phyloP scores from a whole-genome alignment of 1,140 invertebrate genomes.

The Scylla paramamosain region DNA sequence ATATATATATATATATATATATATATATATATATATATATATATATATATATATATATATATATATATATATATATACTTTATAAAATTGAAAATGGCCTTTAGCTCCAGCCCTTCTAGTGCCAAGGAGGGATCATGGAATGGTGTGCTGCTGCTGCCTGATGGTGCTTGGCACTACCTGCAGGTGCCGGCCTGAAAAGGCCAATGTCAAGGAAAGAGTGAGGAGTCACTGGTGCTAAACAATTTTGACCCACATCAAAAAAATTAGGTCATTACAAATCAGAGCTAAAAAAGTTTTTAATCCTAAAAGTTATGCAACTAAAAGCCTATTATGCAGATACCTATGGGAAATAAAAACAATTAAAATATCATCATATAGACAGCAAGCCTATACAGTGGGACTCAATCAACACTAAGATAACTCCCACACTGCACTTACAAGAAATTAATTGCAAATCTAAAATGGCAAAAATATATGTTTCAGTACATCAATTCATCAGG shows the following conservation, averaged over 20 bases:
- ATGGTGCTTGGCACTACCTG: slow-evolving; percentile 9
- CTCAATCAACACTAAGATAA: neutral
- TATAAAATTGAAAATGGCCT: too few relatives aligned
- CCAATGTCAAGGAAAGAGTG: neutral
- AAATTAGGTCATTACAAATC: neutral
- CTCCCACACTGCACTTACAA: neutral
- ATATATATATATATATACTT: too few relatives aligned
- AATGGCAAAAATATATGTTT: neutral
- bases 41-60: too few relatives aligned
- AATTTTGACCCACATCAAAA: neutral
- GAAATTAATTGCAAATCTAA: neutral
- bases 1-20: too few relatives aligned
- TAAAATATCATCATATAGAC: neutral
- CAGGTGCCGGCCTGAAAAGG: neutral
- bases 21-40: too few relatives aligned
- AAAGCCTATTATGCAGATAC: neutral
- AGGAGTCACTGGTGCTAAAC: neutral
- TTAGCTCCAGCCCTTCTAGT: too few relatives aligned
- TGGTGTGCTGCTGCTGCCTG: neutral
- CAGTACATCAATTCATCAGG: neutral
- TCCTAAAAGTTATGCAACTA: neutral
- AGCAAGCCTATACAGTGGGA: neutral
- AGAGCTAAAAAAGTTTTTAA: neutral
- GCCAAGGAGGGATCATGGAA: neutral
- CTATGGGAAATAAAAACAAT: neutral